phyloP scores from a whole-genome alignment of 2,888 invertebrate species.

The Tipula helvola region DNA sequence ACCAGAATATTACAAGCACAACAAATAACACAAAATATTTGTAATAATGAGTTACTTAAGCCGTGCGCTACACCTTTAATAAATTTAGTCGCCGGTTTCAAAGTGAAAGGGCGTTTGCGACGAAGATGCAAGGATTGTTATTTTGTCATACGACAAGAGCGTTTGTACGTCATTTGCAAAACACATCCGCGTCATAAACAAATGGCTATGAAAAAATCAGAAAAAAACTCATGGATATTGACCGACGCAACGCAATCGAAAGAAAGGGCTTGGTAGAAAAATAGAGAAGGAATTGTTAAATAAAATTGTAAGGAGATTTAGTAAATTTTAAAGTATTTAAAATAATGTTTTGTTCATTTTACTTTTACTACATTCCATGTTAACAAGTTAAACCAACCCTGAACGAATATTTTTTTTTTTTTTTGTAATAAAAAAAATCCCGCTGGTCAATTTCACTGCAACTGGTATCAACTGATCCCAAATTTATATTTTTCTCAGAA shows the following conservation, averaged over 20 bases:
- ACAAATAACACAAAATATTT: neutral
- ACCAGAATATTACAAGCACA: neutral
- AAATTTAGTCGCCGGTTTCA: conserved; percentile 46
- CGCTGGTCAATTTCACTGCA: too few relatives aligned
- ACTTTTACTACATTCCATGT: too few relatives aligned
- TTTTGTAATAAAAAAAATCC: too few relatives aligned
- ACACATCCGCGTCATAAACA: conserved; percentile 72
- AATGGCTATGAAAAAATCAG: conserved; percentile 54
- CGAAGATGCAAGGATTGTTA: conserved; percentile 71
- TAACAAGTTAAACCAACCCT: too few relatives aligned
- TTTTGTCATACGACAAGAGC: conserved; percentile 51
- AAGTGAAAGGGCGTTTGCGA: conserved; percentile 53
- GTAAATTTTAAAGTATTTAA: neutral
- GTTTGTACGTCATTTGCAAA: conserved; percentile 60
- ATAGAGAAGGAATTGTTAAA: neutral
- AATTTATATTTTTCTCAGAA: too few relatives aligned
- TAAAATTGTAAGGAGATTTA: neutral
- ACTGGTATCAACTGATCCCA: too few relatives aligned
- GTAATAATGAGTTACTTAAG: neutral
- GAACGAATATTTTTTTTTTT: too few relatives aligned
- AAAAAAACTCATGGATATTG: conserved; percentile 60
- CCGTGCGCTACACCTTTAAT: conserved; percentile 21
- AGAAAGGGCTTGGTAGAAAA: conserved; percentile 24
- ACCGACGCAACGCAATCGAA: conserved; percentile 58
- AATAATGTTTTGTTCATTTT: neutral